Base-by-base conservation (phyloP, 2,888 invertebrate genomes). In the Troides oblongomaculatus region DNA sequence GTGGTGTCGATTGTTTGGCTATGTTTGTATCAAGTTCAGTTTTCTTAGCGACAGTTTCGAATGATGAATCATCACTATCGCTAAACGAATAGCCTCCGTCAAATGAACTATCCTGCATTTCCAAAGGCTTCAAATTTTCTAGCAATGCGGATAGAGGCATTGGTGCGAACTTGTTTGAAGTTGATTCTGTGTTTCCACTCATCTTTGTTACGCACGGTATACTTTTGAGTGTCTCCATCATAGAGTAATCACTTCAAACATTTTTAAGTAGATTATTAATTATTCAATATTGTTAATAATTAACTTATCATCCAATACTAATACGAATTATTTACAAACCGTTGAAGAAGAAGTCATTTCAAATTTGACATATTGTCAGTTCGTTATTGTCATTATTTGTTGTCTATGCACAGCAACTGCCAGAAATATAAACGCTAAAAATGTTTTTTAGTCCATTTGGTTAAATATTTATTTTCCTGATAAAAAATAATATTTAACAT, bases 71-170 rank as follows among this genome's bases (percentile, higher is more conserved):
- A 66, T 91, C 90, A 66, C 89, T 90, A 0, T 89, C 90, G 63
- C 89, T 88, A 21, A 77, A 83, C 5, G 87, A 86, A 70, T 82
- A 86, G 76, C 89, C 89, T 18, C 81, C 77, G 57, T 90, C 87
- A 2, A 82, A 83, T 61, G 83, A 85, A 57, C 85, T 82, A 14
- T 77, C 77, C 63, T 82, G 75, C 53, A 81, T 78, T 72, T 87
- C 82, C 63, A 90, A 73, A 56, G 88, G 84, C 82, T 83, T 82
- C 74, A 93, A 84, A 76, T 86, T 88, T 1, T 90, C 90, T 23
- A 92, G 76, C 75, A 93, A 83, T 69, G 84, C 88, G 69, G 92
- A 88, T 84, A 93, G 88, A 18, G 92, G 91, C 88, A 92, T 87
- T 18, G 93, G 92, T 57, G 85, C 83, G 73, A 90, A 91, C 74